Conservation (phyloP, 2,113 vertebrate species). For the Archilochus colubris region DNA sequence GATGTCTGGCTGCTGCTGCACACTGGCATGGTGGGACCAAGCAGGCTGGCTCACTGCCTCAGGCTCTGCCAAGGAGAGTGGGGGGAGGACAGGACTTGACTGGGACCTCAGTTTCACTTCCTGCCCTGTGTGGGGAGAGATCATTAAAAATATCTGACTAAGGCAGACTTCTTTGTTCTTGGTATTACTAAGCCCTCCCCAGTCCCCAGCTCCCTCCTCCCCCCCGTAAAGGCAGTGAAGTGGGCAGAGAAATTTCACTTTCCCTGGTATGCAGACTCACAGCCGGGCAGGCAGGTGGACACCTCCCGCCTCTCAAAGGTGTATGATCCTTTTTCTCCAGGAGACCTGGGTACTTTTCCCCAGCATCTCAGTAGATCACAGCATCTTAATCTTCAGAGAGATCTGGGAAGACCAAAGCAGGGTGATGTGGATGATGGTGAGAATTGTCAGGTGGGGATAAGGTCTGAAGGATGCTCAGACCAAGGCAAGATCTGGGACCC, state of each 20-base stretch:
- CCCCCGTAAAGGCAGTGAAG: neutral
- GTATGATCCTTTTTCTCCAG: neutral
- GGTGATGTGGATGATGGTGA: neutral
- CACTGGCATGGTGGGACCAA: neutral
- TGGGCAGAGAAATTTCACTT: constrained; percentile 71
- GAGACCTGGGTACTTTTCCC: neutral
- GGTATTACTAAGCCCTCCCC: constrained; percentile 67
- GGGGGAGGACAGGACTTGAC: constrained; percentile 3
- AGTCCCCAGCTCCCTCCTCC: constrained; percentile 12
- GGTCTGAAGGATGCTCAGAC: neutral
- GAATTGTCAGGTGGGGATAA: neutral
- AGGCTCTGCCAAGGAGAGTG: neutral
- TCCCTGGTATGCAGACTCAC: constrained; percentile 42
- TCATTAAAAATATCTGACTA: constrained; percentile 82
- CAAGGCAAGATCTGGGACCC: neutral
- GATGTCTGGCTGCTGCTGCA: rapidly evolving
- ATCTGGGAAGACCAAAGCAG: neutral
- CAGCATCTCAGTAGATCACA: neutral
- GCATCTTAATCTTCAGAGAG: neutral
- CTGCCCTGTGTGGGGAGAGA: constrained; percentile 73
- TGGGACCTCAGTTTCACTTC: constrained; percentile 78
- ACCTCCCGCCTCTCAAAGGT: neutral
- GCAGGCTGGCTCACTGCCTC: rapidly evolving
- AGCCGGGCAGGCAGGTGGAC: constrained; percentile 24
- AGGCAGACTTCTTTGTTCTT: constrained; percentile 76